These are phyloP conservation scores for Isurus oxyrinchus DNA, from an alignment of 2,113 vertebrate species.

Conservation along the genomic window DNA sequence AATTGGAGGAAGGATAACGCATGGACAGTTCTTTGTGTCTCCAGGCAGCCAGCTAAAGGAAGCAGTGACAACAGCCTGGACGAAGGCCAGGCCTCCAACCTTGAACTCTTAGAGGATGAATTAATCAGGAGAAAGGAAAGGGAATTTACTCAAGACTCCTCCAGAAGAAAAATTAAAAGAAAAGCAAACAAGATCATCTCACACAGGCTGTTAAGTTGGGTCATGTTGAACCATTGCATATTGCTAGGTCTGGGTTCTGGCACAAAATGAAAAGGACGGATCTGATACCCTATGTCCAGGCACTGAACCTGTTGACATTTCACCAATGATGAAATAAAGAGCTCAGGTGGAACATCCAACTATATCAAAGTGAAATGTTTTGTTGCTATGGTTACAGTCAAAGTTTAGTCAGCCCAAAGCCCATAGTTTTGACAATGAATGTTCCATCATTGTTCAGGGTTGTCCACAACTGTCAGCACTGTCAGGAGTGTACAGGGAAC, in stretches of 20 bases:
- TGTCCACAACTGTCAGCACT: not conserved
- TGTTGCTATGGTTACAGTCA: not conserved
- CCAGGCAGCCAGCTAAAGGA: not conserved
- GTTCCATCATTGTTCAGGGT: not conserved
- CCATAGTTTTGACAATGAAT: not conserved
- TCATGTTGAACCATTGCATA: not conserved
- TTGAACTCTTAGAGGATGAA: not conserved
- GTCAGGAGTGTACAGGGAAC: not conserved
- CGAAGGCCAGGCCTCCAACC: not conserved
- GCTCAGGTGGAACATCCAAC: not conserved
- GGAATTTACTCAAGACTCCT: not conserved
- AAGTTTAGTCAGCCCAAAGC: not conserved
- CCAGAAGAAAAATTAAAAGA: not conserved
- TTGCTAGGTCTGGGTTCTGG: not conserved
- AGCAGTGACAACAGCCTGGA: not conserved
- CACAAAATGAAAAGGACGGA: not conserved
- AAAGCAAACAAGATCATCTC: not conserved
- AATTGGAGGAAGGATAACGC: not conserved
- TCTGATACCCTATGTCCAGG: not conserved
- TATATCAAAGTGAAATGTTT: not conserved
- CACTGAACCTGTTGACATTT: not conserved
- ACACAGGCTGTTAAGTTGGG: not conserved
- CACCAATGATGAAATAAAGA: not conserved
- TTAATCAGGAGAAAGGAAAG: not conserved
- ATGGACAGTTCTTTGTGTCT: not conserved